A percentile compares a stretch with the other conserved stretches of the same genome.
These are phyloP conservation scores for Elanoides forficatus DNA, from an alignment of 2,113 vertebrate species.

Conservation along the genomic window DNA sequence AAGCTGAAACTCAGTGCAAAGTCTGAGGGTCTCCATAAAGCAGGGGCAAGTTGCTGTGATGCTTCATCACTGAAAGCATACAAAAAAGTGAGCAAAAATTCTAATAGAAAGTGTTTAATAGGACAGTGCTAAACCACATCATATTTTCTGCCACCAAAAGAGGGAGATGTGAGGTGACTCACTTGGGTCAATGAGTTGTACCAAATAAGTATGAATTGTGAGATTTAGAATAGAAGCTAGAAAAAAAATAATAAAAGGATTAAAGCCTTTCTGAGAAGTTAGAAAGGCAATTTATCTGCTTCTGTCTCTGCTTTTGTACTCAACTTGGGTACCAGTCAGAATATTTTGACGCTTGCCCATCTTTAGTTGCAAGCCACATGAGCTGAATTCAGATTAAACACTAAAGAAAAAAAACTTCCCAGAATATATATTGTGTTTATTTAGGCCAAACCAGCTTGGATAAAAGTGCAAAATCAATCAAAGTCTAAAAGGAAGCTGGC, in stretches of 20 bases:
- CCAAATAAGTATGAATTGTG: not conserved
- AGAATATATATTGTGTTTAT: slow-evolving; percentile 61
- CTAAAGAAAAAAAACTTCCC: not conserved
- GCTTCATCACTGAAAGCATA: not conserved
- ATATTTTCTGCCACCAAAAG: not conserved
- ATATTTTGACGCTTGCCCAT: slow-evolving; percentile 44
- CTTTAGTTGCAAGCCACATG: not conserved
- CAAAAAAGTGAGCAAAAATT: not conserved
- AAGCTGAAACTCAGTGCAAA: not conserved
- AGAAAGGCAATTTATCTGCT: slow-evolving; percentile 27
- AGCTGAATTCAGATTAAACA: slow-evolving; percentile 43
- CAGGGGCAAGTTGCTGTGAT: not conserved
- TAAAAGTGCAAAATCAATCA: slow-evolving; percentile 11
- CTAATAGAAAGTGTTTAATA: accelerated
- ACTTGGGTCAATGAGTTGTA: not conserved
- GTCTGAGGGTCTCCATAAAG: not conserved
- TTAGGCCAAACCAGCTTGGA: slow-evolving; percentile 54
- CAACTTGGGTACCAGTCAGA: not conserved
- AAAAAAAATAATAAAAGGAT: not conserved
- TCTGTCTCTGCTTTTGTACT: slow-evolving; percentile 26
- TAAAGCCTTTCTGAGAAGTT: not conserved
- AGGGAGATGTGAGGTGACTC: not conserved
- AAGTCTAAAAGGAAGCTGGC: slow-evolving; percentile 60
- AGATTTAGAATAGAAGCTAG: not conserved
- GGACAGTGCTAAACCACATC: not conserved